Evolutionary conservation across 2,113 vertebrate species (phyloP).

Genomic region (Heloderma charlesbogerti): DNA sequence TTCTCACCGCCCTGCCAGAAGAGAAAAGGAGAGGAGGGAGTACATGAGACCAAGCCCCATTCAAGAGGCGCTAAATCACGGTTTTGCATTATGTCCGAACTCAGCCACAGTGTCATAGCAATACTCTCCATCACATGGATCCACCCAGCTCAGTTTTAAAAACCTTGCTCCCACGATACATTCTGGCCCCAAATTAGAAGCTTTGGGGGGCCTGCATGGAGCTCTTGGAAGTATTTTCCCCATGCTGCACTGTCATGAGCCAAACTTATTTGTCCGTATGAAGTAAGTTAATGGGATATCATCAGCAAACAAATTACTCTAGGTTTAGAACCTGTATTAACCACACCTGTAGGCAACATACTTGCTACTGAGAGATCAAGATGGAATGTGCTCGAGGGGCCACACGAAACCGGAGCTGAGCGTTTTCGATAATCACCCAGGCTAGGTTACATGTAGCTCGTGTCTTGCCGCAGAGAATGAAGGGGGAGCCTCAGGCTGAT

Average conservation of each 20-base stretch:
- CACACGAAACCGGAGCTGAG: constrained; percentile 59
- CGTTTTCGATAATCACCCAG: constrained; percentile 66
- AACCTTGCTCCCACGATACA: too few species aligned
- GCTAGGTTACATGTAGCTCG: constrained; percentile 48
- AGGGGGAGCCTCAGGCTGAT: constrained; percentile 51
- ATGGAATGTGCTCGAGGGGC: constrained; percentile 68
- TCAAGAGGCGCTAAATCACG: too few species aligned
- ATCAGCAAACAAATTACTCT: constrained; percentile 64
- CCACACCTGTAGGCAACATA: constrained; percentile 59
- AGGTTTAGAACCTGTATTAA: constrained; percentile 52
- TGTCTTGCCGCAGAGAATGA: constrained; percentile 34
- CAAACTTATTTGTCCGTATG: constrained; percentile 60
- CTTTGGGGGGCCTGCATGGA: constrained; percentile 31
- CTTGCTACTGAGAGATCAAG: constrained; percentile 43
- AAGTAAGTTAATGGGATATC: constrained; percentile 49
- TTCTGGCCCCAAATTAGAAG: background rate
- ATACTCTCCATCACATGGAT: background rate
- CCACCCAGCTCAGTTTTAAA: background rate
- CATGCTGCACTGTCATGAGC: constrained; percentile 21
- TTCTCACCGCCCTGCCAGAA: too few species aligned
- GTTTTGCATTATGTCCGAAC: background rate
- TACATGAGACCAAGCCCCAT: too few species aligned
- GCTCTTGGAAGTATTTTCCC: constrained; percentile 38
- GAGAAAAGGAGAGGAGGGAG: too few species aligned
- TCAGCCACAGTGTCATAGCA: background rate